Evolutionary conservation across 2,113 vertebrate genomes (phyloP).

Genomic region (Atrichornis clamosus): DNA sequence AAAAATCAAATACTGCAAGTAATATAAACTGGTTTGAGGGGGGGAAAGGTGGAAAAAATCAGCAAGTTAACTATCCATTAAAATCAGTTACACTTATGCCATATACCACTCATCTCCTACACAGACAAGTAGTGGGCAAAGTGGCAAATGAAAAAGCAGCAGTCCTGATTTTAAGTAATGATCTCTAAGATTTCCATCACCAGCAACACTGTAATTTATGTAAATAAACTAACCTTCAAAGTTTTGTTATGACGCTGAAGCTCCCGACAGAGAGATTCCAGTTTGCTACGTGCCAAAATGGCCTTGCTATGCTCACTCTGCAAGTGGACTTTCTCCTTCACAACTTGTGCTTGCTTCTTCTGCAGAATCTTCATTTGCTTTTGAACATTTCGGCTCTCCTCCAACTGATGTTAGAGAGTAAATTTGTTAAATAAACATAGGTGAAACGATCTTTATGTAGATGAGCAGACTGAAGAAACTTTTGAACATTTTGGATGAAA

Average conservation of each 20-base stretch:
- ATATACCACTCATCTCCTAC: not conserved
- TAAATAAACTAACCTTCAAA: constrained; percentile 82
- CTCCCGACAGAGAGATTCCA: constrained; percentile 96
- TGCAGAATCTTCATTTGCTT: constrained; percentile 94
- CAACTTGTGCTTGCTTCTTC: constrained; percentile 95
- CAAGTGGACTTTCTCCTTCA: constrained; percentile 95
- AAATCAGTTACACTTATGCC: not conserved
- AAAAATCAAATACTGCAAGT: not conserved
- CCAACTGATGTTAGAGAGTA: constrained; percentile 78
- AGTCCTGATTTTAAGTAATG: not conserved
- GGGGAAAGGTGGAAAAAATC: not conserved
- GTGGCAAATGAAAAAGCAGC: not conserved
- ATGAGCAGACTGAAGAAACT: not conserved
- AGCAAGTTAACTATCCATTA: not conserved
- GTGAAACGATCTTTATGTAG: not conserved
- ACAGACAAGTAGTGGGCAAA: not conserved
- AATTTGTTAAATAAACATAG: not conserved
- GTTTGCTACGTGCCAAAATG: constrained; percentile 95
- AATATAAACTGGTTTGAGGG: not conserved
- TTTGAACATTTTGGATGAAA: not conserved
- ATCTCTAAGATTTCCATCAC: not conserved
- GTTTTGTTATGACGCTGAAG: constrained; percentile 98
- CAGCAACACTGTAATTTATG: not conserved
- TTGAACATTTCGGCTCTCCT: constrained; percentile 94
- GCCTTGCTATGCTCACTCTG: constrained; percentile 98